These are phyloP conservation scores for Hydrophis major DNA, from an alignment of 2,797 vertebrate species.

Conservation along the genomic window DNA sequence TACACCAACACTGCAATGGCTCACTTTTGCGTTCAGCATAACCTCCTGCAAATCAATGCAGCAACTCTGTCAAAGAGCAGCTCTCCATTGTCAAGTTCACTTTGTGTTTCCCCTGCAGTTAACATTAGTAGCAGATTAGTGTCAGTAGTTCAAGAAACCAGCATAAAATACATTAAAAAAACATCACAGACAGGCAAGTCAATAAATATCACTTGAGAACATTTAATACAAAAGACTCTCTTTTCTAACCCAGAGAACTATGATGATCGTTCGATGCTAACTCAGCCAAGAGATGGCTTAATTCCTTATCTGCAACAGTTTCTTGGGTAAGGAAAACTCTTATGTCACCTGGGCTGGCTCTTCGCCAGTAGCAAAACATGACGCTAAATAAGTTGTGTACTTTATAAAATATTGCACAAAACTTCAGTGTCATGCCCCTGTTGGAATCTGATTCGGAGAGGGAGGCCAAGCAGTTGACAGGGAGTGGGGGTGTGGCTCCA, in stretches of 20 bases:
- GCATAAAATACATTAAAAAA: neutral
- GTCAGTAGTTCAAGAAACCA: conserved; percentile 1
- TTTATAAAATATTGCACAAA: neutral
- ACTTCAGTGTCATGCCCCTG: too few relatives aligned
- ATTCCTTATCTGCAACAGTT: neutral
- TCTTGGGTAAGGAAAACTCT: conserved; percentile 3
- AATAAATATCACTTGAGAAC: conserved; percentile 9
- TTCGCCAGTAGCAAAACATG: neutral
- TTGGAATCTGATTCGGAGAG: too few relatives aligned
- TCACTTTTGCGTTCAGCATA: neutral
- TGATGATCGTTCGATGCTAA: neutral
- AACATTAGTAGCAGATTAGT: neutral
- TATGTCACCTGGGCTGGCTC: neutral
- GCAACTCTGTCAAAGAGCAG: neutral
- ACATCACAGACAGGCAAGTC: neutral
- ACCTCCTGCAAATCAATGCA: neutral
- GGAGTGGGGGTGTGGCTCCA: too few relatives aligned
- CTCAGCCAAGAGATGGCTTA: neutral
- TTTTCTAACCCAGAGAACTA: neutral
- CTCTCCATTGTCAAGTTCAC: neutral
- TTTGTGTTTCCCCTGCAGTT: neutral
- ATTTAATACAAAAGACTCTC: conserved; percentile 4
- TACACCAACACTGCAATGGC: neutral
- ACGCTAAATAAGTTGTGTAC: neutral
- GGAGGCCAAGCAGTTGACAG: too few relatives aligned